Percentiles rank a stretch among this genome's conserved stretches.
Evolutionary conservation across 2,888 invertebrate genomes (phyloP).

Genomic region (Parnassius orleans): DNA sequence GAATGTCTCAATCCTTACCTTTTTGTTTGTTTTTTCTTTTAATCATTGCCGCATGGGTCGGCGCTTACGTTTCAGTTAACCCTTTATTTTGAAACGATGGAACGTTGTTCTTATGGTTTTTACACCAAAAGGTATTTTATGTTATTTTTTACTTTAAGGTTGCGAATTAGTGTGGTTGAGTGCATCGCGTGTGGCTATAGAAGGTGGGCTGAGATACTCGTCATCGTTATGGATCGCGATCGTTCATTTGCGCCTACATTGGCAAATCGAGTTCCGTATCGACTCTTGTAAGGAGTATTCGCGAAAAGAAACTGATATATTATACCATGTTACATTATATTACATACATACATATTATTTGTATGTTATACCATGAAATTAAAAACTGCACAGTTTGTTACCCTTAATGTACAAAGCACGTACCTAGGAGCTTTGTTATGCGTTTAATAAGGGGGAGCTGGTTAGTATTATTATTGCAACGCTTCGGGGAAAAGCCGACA

Average conservation of each 20-base stretch:
- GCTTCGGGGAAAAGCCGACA: slow-evolving; percentile 70
- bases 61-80: slow-evolving; percentile 79
- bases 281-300: slow-evolving; percentile 26
- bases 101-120: slow-evolving; percentile 90
- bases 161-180: slow-evolving; percentile 66
- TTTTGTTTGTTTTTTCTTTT: slow-evolving; percentile 75
- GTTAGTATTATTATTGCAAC: slow-evolving; percentile 70
- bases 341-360: not conserved
- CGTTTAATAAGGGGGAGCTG: slow-evolving; percentile 33
- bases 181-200: slow-evolving; percentile 69
- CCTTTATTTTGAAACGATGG: slow-evolving; percentile 85
- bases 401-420: slow-evolving; percentile 31
- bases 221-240: slow-evolving; percentile 39
- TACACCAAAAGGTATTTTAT: slow-evolving; percentile 90
- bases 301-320: slow-evolving; percentile 26
- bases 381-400: slow-evolving; percentile 7
- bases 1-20: slow-evolving; percentile 78
- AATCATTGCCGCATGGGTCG: slow-evolving; percentile 77
- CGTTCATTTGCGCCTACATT: slow-evolving; percentile 36
- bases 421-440: slow-evolving; percentile 33
- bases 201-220: slow-evolving; percentile 43
- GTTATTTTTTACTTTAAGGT: slow-evolving; percentile 75
- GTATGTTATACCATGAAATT: slow-evolving; percentile 2
- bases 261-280: slow-evolving; percentile 27
- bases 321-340: too few species aligned